Conservation (phyloP, 1,140 invertebrate genomes). For the Cecropterus lyciades region DNA sequence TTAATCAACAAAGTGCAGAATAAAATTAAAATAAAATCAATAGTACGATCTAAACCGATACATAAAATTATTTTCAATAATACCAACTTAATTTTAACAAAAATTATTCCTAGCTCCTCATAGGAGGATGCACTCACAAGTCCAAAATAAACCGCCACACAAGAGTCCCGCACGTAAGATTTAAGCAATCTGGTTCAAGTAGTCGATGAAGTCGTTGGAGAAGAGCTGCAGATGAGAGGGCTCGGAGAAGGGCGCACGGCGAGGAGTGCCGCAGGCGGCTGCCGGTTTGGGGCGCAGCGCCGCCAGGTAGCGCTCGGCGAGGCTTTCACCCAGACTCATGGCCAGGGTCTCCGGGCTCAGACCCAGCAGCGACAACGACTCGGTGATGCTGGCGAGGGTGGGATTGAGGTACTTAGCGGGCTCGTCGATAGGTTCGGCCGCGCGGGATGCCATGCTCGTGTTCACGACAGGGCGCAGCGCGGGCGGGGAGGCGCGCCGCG, state of each 20-base stretch:
- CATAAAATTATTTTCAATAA: slow-evolving; percentile 84
- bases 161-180: slow-evolving; percentile 40
- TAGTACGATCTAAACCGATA: slow-evolving; percentile 81
- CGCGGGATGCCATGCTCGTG: slow-evolving; percentile 77
- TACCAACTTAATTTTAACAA: slow-evolving; percentile 84
- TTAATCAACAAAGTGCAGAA: slow-evolving; percentile 82
- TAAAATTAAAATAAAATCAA: slow-evolving; percentile 84
- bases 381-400: slow-evolving; percentile 69
- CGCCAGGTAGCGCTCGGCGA: slow-evolving; percentile 70
- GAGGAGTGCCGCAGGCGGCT: slow-evolving; percentile 55
- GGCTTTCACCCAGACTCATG: slow-evolving; percentile 75
- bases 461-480: slow-evolving; percentile 81
- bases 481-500: slow-evolving; percentile 73
- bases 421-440: slow-evolving; percentile 54
- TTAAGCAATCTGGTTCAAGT: slow-evolving; percentile 86
- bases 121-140: slow-evolving; percentile 54
- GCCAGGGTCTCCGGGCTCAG: slow-evolving; percentile 71
- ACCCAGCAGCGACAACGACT: slow-evolving; percentile 75
- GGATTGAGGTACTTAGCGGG: slow-evolving; percentile 59
- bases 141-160: slow-evolving; percentile 48
- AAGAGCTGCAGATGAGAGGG: slow-evolving; percentile 84
- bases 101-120: slow-evolving; percentile 76
- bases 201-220: slow-evolving; percentile 85
- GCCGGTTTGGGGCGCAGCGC: slow-evolving; percentile 59
- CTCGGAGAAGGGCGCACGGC: slow-evolving; percentile 52